These are phyloP conservation scores for Porphyrio hochstetteri DNA, from an alignment of 2,113 vertebrate species.

Conservation along the genomic window DNA sequence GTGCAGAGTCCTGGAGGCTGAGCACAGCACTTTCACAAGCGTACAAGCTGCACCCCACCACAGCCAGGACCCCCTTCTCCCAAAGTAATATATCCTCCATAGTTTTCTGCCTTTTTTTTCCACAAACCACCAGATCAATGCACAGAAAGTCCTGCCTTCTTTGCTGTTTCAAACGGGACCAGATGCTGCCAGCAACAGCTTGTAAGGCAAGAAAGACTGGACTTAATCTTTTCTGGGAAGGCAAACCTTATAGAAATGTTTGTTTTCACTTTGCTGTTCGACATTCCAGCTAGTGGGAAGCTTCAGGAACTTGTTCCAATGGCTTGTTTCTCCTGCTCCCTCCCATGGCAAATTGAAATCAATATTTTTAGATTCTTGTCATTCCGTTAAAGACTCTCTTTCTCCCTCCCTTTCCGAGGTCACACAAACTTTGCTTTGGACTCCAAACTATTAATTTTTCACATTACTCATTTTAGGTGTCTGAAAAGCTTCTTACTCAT, in stretches of 20 bases:
- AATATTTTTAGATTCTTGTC: conserved; percentile 66
- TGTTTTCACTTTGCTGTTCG: conserved; percentile 36
- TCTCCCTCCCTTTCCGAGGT: neutral
- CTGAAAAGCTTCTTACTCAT: conserved; percentile 33
- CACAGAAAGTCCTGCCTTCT: neutral
- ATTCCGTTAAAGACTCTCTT: conserved; percentile 35
- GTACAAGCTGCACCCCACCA: neutral
- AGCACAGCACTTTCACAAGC: neutral
- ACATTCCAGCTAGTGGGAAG: conserved; percentile 49
- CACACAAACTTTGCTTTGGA: conserved; percentile 66
- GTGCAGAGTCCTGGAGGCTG: neutral
- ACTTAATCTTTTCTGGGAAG: conserved; percentile 29
- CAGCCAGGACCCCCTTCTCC: neutral
- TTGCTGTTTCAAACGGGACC: neutral
- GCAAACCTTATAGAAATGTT: conserved; percentile 42
- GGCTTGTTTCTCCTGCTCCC: conserved; percentile 59
- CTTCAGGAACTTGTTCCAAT: conserved; percentile 44
- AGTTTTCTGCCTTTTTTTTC: neutral
- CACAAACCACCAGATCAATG: neutral
- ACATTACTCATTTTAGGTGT: conserved; percentile 47
- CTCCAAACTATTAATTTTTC: conserved; percentile 58
- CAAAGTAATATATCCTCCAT: neutral
- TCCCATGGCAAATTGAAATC: conserved; percentile 61
- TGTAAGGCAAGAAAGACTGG: neutral
- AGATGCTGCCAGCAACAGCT: neutral